A percentile compares a stretch with the other conserved stretches of the same genome.
phyloP scores from a whole-genome alignment of 2,113 vertebrate species.

The Oncorhynchus gorbuscha region DNA sequence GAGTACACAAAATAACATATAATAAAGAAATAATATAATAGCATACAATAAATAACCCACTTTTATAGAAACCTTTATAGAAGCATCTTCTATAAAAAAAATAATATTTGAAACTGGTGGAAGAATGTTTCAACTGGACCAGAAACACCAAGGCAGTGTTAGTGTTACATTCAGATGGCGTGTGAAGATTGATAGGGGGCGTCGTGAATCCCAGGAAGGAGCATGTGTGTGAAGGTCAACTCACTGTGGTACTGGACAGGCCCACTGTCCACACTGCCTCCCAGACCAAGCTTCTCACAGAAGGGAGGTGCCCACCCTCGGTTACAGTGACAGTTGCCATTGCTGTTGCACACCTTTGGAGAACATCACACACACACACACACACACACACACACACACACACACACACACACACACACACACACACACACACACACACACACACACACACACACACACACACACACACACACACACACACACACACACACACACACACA shows the following conservation, averaged over 20 bases:
- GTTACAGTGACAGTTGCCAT: conserved; percentile 89
- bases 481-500: too few relatives aligned
- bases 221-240: conserved; percentile 48
- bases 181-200: background rate
- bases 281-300: conserved; percentile 85
- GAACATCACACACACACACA: background rate
- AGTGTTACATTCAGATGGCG: background rate
- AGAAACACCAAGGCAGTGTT: background rate
- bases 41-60: too few relatives aligned
- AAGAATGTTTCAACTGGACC: background rate
- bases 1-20: background rate
- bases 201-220: too few relatives aligned
- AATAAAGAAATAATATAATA: too few relatives aligned
- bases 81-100: too few relatives aligned
- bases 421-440: too few relatives aligned
- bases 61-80: too few relatives aligned
- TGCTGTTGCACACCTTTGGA: conserved; percentile 92
- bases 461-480: too few relatives aligned
- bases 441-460: too few relatives aligned
- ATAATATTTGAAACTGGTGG: too few relatives aligned
- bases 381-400: background rate
- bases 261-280: conserved; percentile 92
- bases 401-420: too few relatives aligned
- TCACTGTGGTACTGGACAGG: conserved; percentile 83
- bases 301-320: conserved; percentile 87